A percentile compares a stretch with the other conserved stretches of the same genome.
These are phyloP conservation scores for Enteromius anoplus DNA, from an alignment of 2,797 vertebrate species.

Conservation along the genomic window DNA sequence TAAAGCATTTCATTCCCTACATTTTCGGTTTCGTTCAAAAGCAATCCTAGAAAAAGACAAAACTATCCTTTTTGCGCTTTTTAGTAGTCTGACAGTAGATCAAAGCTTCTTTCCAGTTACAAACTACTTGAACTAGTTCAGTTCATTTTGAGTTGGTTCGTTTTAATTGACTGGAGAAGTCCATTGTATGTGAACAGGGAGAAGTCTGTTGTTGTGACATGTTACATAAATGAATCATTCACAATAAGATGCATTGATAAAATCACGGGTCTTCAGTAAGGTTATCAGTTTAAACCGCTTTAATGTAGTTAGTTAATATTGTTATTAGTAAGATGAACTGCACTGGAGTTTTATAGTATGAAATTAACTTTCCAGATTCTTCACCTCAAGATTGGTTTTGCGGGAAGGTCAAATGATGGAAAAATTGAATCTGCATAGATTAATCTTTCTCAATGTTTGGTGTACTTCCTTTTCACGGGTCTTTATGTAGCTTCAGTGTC, in stretches of 20 bases:
- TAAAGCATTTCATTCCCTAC: constrained; percentile 22
- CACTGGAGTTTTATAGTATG: not conserved
- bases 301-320: not conserved
- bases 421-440: no score
- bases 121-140: not conserved
- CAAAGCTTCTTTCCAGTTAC: not conserved
- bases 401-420: no score
- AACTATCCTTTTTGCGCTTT: not conserved
- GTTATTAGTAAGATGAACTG: not conserved
- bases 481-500: not conserved
- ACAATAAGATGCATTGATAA: not conserved
- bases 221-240: not conserved
- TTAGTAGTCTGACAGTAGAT: not conserved
- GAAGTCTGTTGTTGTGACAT: not conserved
- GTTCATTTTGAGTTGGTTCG: not conserved
- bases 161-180: not conserved
- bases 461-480: not conserved
- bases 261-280: no score
- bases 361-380: not conserved
- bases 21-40: constrained; percentile 11
- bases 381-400: no score
- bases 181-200: no score
- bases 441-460: not conserved
- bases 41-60: not conserved
- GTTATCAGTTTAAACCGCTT: not conserved